Evolutionary conservation across 1,140 invertebrate species (phyloP).

Genomic region (Proales similis): DNA sequence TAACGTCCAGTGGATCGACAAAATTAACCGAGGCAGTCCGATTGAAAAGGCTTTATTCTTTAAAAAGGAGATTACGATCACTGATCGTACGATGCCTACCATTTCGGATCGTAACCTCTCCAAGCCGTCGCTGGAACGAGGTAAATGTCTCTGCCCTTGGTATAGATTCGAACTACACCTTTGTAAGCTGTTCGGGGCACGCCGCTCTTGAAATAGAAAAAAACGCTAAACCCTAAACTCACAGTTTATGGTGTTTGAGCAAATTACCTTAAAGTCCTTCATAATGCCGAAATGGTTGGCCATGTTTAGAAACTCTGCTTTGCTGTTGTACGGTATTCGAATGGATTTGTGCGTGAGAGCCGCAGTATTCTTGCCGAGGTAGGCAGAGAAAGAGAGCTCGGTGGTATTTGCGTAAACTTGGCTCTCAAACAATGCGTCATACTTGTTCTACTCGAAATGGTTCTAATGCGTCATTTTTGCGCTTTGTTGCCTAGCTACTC

Average conservation of each 20-base stretch:
- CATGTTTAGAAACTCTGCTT: constrained; percentile 19
- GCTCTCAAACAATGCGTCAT: constrained; percentile 1
- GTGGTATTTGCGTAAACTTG: constrained; percentile 4
- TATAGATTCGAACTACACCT: constrained; percentile 26
- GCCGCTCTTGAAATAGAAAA: constrained; percentile 10
- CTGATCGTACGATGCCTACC: no score
- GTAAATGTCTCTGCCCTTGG: constrained; percentile 15
- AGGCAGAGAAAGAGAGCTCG: constrained; percentile 7
- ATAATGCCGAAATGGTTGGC: constrained; percentile 27
- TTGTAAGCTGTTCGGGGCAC: constrained; percentile 27
- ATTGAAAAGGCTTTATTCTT: no score
- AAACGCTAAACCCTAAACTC: neutral
- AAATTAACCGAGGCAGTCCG: no score
- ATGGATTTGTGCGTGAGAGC: neutral
- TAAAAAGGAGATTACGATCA: no score
- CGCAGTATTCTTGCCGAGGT: neutral
- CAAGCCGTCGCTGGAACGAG: constrained; percentile 3
- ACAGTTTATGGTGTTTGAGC: neutral
- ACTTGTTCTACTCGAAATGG: neutral
- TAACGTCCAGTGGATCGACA: no score
- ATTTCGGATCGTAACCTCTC: constrained; percentile 1
- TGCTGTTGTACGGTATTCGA: constrained; percentile 2
- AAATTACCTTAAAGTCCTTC: constrained; percentile 33
- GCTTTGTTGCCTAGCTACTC: neutral
- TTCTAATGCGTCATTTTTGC: neutral